These are phyloP conservation scores for Platorchestia sp. DNA, from an alignment of 1,140 invertebrate genomes.

Conservation along the genomic window DNA sequence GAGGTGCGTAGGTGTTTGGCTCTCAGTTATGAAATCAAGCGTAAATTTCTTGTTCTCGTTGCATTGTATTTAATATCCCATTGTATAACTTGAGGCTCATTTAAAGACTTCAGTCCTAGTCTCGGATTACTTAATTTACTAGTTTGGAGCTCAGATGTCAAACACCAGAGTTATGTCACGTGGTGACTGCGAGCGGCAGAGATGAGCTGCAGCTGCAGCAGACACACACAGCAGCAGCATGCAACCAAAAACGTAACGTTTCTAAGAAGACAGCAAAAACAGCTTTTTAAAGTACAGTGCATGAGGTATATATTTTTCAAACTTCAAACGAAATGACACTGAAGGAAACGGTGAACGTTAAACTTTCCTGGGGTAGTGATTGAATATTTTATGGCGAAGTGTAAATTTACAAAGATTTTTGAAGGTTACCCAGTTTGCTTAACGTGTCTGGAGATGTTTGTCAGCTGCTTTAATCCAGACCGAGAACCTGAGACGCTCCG, in stretches of 20 bases:
- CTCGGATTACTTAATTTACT: not conserved
- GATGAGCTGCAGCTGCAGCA: not conserved
- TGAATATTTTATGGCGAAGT: not conserved
- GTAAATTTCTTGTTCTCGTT: too few relatives aligned
- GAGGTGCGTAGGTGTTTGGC: too few relatives aligned
- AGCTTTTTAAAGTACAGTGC: not conserved
- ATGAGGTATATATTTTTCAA: not conserved
- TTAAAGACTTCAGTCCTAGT: not conserved
- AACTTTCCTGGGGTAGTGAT: not conserved
- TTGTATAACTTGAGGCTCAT: not conserved
- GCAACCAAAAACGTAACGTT: not conserved
- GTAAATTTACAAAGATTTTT: conserved; percentile 35
- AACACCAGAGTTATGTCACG: not conserved
- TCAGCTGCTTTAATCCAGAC: conserved; percentile 38
- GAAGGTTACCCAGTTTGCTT: not conserved
- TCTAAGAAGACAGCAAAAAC: not conserved
- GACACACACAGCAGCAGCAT: not conserved
- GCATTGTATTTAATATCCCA: not conserved
- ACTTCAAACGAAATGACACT: not conserved
- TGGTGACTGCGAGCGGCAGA: too few relatives aligned
- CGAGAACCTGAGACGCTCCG: not conserved
- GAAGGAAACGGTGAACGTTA: not conserved
- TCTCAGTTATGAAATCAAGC: too few relatives aligned
- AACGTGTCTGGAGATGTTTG: conserved; percentile 39
- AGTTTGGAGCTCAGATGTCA: not conserved